Evolutionary conservation across 1,140 invertebrate genomes (phyloP).

Genomic region (Dinoponera quadriceps): DNA sequence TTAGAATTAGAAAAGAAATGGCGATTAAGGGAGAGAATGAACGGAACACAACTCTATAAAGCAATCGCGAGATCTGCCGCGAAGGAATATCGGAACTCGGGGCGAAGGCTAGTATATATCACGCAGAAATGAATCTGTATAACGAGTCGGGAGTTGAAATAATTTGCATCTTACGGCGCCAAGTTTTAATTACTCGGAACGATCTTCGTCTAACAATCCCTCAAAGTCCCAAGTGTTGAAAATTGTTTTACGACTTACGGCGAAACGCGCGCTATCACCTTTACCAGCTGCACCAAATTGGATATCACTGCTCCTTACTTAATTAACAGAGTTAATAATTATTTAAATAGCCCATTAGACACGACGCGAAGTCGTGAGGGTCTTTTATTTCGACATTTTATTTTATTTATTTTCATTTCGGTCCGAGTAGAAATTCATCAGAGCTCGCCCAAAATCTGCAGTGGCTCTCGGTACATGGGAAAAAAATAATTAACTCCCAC

Average conservation of each 20-base stretch:
- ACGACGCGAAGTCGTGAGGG: not conserved
- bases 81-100: not conserved
- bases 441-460: too few relatives aligned
- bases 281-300: constrained; percentile 49
- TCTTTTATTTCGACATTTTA: too few relatives aligned
- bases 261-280: constrained; percentile 49
- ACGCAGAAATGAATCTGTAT: constrained; percentile 54
- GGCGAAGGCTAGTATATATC: not conserved
- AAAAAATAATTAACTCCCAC: too few relatives aligned
- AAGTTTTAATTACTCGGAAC: constrained; percentile 61
- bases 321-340: constrained; percentile 43
- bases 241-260: constrained; percentile 54
- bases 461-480: too few relatives aligned
- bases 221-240: constrained; percentile 59
- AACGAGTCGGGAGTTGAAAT: constrained; percentile 55
- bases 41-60: not conserved
- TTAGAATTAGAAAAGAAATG: constrained; percentile 4
- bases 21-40: not conserved
- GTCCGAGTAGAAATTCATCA: too few relatives aligned
- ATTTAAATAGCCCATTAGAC: constrained; percentile 28
- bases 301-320: constrained; percentile 50
- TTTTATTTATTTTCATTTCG: too few relatives aligned
- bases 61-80: not conserved
- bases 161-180: constrained; percentile 58
- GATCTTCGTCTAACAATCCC: constrained; percentile 55